Percentiles rank a stretch among this genome's conserved stretches.
These are phyloP conservation scores for Phragmatobia fuliginosa DNA, from an alignment of 2,888 invertebrate species.

Conservation along the genomic window DNA sequence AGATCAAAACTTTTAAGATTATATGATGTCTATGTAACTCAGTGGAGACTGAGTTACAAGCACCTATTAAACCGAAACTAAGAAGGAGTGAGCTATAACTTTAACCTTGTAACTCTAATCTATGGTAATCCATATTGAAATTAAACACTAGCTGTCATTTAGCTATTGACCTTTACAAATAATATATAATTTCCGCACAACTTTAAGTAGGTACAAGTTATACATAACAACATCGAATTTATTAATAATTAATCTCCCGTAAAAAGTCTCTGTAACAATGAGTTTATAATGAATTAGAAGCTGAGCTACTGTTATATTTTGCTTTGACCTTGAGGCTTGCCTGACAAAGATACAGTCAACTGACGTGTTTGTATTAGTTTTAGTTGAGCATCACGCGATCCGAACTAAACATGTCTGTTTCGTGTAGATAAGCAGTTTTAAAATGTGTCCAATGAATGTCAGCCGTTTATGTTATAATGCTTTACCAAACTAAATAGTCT, in stretches of 20 bases:
- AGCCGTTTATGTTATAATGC: neutral
- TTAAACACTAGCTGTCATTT: neutral
- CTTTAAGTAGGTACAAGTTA: neutral
- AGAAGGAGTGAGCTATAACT: neutral
- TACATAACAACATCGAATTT: slow-evolving; percentile 39
- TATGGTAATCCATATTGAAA: no score
- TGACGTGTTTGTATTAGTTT: slow-evolving; percentile 30
- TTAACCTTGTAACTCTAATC: no score
- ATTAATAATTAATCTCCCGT: slow-evolving; percentile 42
- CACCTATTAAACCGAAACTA: neutral
- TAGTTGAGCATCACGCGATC: slow-evolving; percentile 50
- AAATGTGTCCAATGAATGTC: slow-evolving; percentile 1
- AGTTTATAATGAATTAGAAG: slow-evolving; percentile 40
- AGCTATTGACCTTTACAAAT: neutral
- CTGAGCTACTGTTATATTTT: slow-evolving; percentile 38
- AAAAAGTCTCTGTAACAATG: slow-evolving; percentile 31
- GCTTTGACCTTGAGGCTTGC: slow-evolving; percentile 45
- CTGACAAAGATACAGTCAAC: slow-evolving; percentile 35
- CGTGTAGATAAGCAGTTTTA: slow-evolving; percentile 15
- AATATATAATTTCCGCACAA: neutral
- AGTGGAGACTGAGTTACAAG: neutral
- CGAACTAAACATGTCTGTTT: slow-evolving; percentile 36
- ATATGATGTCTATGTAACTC: neutral
- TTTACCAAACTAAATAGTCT: neutral
- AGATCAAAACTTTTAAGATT: neutral